Evolutionary conservation across 2,888 invertebrate genomes (phyloP), one percentile per base, ranked within the genome.

Genomic region (Cheiracanthium punctorium): DNA sequence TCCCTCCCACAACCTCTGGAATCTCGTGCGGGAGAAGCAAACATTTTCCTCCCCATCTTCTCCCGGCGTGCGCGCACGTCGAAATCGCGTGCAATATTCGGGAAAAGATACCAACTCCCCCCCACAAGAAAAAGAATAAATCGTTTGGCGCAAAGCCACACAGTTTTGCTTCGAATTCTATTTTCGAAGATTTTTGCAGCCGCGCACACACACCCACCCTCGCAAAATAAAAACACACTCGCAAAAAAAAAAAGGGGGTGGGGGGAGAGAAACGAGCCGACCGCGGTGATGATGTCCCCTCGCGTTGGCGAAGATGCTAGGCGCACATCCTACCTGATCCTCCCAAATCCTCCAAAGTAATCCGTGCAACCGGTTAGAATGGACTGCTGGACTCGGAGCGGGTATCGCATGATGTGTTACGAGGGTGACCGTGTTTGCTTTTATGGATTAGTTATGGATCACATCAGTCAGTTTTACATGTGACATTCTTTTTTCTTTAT

Each of bases 51-150:
- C 70, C 69, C 64, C 67, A n/a, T n/a, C 70, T 30, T 58, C 37
- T 30, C 33, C n/a, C 77, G 12, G 32, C 48, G 17, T 33, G 43
- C 52, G 29, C 28, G 24, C 72, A 20, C n/a, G 7, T 52, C 20
- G n/a, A 65, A 69, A n/a, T n/a, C n/a, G n/a, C n/a, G 33, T 48
- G 69, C 67, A 69, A 37, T 37, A 65, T 72, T 65, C 72, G 58
- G 67, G n/a, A n/a, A 67, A 24, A 52, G 71, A 33, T 33, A 69
- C 48, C 73, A 64, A n/a, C n/a, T n/a, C n/a, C 41, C 69, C 29
- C 81, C 30, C 43, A 67, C n/a, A n/a, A n/a, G n/a, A n/a, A n/a
- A n/a, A n/a, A 82, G 77, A 82, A 75, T 75, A 82, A 82, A 76
- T 29, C 76, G 71, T 58, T 76, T 82, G 82, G 82, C 82, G 82